Conservation (phyloP, 2,113 vertebrate genomes). For the Malurus alboscapulatus region DNA sequence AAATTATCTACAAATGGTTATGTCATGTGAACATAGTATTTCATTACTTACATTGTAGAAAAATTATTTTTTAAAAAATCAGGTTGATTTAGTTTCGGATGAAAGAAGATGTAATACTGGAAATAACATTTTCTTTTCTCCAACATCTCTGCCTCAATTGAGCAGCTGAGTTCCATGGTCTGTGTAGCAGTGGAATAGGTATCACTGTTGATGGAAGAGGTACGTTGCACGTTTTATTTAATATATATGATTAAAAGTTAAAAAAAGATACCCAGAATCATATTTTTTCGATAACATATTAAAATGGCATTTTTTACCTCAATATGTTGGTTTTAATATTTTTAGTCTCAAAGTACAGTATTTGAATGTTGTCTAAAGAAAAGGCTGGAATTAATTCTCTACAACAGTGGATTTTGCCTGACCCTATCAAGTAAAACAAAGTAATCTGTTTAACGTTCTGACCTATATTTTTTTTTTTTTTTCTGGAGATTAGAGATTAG, state of each 20-base stretch:
- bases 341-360: neutral
- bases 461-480: neutral
- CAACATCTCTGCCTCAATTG: neutral
- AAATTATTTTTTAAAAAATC: neutral
- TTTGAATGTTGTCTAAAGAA: neutral
- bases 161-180: constrained; percentile 78
- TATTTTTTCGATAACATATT: neutral
- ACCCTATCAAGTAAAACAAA: neutral
- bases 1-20: neutral
- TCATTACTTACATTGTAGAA: neutral
- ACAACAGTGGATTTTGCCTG: neutral
- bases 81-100: neutral
- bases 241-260: neutral
- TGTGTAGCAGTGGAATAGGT: constrained; percentile 79
- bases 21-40: neutral
- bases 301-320: neutral
- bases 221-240: constrained; percentile 42
- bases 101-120: neutral
- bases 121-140: neutral
- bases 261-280: neutral
- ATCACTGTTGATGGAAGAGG: constrained; percentile 82
- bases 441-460: neutral
- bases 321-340: neutral
- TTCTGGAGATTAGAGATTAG: neutral
- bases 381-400: neutral